phyloP scores from a whole-genome alignment of 2,113 vertebrate species.

The Piaya cayana region DNA sequence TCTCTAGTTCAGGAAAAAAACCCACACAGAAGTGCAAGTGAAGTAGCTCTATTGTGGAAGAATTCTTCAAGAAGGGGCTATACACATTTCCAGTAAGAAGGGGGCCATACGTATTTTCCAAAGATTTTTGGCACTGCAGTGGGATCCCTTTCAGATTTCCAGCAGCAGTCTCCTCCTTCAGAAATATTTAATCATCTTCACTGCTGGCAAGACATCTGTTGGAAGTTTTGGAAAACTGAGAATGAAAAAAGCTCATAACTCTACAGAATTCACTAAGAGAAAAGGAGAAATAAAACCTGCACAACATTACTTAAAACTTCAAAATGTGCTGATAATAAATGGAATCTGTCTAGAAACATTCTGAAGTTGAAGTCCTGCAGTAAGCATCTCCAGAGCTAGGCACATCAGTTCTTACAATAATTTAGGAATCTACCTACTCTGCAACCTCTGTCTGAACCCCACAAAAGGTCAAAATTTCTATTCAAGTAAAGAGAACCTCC shows the following conservation, averaged over 20 bases:
- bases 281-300: constrained; percentile 62
- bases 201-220: constrained; percentile 60
- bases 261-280: constrained; percentile 43
- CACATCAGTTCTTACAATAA: not conserved
- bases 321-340: constrained; percentile 55
- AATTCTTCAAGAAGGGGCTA: constrained; percentile 9
- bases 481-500: not conserved
- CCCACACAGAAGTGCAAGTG: not conserved
- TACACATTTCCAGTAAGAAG: not conserved
- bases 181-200: constrained; percentile 60
- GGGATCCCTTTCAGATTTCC: constrained; percentile 53
- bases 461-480: not conserved
- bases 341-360: constrained; percentile 33
- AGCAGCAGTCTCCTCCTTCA: constrained; percentile 45
- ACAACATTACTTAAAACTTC: constrained; percentile 37
- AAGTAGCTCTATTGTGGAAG: not conserved
- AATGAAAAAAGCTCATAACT: constrained; percentile 52
- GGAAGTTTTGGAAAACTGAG: constrained; percentile 29
- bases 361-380: not conserved
- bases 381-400: constrained; percentile 12
- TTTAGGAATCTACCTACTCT: not conserved
- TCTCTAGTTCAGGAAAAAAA: not conserved
- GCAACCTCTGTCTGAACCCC: constrained; percentile 2
- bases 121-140: constrained; percentile 19
- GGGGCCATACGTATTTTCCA: constrained; percentile 19